Evolutionary conservation across 2,797 vertebrate species (phyloP).

Genomic region (Rhinatrema bivittatum): DNA sequence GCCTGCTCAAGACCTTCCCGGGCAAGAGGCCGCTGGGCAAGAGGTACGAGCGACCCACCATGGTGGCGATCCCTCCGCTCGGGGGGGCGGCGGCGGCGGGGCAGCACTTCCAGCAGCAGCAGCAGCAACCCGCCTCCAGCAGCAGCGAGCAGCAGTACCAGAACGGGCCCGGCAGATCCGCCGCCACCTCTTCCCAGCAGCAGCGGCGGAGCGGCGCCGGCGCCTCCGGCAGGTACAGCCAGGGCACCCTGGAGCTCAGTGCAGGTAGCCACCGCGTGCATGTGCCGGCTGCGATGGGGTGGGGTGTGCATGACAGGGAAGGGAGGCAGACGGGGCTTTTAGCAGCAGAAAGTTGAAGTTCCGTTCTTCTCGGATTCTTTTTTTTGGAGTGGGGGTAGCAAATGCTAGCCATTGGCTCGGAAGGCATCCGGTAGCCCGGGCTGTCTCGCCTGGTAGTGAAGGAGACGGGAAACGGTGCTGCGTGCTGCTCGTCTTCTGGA

Average conservation of each 20-base stretch:
- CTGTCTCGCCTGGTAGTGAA: too few species aligned
- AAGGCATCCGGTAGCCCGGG: too few species aligned
- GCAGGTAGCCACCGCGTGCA: slow-evolving; percentile 69
- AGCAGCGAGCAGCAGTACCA: slow-evolving; percentile 66
- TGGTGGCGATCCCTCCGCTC: slow-evolving; percentile 78
- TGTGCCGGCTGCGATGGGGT: neutral
- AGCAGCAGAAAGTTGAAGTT: too few species aligned
- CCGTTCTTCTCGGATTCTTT: too few species aligned
- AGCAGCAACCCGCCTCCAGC: slow-evolving; percentile 56
- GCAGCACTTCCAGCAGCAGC: slow-evolving; percentile 56
- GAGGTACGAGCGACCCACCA: slow-evolving; percentile 82
- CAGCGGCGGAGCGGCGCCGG: slow-evolving; percentile 36
- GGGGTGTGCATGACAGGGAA: too few species aligned
- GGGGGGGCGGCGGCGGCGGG: slow-evolving; percentile 52
- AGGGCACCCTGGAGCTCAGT: slow-evolving; percentile 76
- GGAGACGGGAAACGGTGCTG: too few species aligned
- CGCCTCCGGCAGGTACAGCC: slow-evolving; percentile 52
- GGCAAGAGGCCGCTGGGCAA: slow-evolving; percentile 68
- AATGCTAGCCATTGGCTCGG: too few species aligned
- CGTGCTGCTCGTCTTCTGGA: too few species aligned
- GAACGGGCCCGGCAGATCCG: slow-evolving; percentile 66
- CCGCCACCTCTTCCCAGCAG: slow-evolving; percentile 59
- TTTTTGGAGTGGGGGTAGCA: too few species aligned
- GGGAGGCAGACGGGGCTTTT: too few species aligned
- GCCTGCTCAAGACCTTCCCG: slow-evolving; percentile 79